phyloP scores from a whole-genome alignment of 2,113 vertebrate genomes.

The Pterocles gutturalis region DNA sequence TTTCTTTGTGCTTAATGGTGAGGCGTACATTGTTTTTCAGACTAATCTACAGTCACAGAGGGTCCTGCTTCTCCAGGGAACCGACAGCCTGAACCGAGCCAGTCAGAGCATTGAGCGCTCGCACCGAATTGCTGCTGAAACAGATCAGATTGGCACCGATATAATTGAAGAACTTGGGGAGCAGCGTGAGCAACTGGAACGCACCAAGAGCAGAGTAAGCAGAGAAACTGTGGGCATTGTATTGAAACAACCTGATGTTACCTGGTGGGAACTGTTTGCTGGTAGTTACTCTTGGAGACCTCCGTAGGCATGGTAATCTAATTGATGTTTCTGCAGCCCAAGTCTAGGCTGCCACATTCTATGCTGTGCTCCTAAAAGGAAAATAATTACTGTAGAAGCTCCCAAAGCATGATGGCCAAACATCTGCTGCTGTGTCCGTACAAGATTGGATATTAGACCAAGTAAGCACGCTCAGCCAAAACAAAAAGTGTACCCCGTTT shows the following conservation, averaged over 20 bases:
- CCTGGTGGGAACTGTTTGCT: fast-evolving
- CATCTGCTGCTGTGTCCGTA: background rate
- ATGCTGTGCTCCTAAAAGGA: background rate
- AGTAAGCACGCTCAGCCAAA: background rate
- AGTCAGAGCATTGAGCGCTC: conserved; percentile 92
- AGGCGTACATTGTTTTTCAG: conserved; percentile 64
- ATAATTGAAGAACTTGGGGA: conserved; percentile 96
- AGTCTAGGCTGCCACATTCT: background rate
- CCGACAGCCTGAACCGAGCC: conserved; percentile 88
- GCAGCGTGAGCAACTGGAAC: conserved; percentile 94
- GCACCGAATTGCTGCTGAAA: conserved; percentile 89
- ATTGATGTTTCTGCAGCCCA: background rate
- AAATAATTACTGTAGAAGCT: background rate
- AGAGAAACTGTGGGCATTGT: background rate
- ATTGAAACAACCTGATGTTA: fast-evolving
- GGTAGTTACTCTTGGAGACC: fast-evolving
- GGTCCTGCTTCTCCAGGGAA: conserved; percentile 90
- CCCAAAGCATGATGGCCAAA: background rate
- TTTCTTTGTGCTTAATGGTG: background rate
- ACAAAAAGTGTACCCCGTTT: background rate
- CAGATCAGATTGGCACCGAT: conserved; percentile 90
- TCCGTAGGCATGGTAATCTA: fast-evolving
- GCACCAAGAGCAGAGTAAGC: conserved; percentile 89
- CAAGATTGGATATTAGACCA: background rate
- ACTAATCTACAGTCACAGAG: conserved; percentile 89